Evolutionary conservation across 2,113 vertebrate genomes (phyloP).

Genomic region (Chamaetylas fuelleborni): DNA sequence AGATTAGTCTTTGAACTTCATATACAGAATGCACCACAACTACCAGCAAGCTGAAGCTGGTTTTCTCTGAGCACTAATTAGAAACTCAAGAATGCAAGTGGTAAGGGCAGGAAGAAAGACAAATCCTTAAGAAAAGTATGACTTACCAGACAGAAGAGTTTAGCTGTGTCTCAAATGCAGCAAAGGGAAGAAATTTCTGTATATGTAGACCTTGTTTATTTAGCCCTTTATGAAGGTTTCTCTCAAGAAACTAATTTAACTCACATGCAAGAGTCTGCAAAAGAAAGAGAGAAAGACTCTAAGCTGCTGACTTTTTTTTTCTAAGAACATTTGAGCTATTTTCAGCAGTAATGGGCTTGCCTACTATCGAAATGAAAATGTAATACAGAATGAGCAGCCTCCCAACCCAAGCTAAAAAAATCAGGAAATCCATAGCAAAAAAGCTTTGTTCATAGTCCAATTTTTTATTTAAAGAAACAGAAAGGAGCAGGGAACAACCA

Average conservation of each 20-base stretch:
- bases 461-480: constrained; percentile 64
- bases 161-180: constrained; percentile 30
- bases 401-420: background rate
- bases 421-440: constrained; percentile 68
- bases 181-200: constrained; percentile 53
- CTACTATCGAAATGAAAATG: constrained; percentile 59
- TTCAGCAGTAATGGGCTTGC: constrained; percentile 81
- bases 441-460: constrained; percentile 34
- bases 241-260: constrained; percentile 68
- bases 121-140: constrained; percentile 33
- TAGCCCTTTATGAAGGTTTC: constrained; percentile 71
- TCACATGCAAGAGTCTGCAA: constrained; percentile 70
- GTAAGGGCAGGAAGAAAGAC: background rate
- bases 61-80: constrained; percentile 10
- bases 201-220: constrained; percentile 55
- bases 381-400: background rate
- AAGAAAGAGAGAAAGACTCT: constrained; percentile 70
- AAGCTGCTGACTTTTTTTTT: constrained; percentile 75
- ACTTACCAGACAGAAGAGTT: constrained; percentile 76
- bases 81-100: constrained; percentile 1
- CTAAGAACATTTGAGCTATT: constrained; percentile 82
- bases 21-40: background rate
- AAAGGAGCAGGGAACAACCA: background rate
- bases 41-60: background rate
- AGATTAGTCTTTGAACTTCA: background rate